Percentiles rank a stretch among this genome's conserved stretches.
phyloP scores from a whole-genome alignment of 2,888 invertebrate species.

The Mongoloraphidia duomilia region DNA sequence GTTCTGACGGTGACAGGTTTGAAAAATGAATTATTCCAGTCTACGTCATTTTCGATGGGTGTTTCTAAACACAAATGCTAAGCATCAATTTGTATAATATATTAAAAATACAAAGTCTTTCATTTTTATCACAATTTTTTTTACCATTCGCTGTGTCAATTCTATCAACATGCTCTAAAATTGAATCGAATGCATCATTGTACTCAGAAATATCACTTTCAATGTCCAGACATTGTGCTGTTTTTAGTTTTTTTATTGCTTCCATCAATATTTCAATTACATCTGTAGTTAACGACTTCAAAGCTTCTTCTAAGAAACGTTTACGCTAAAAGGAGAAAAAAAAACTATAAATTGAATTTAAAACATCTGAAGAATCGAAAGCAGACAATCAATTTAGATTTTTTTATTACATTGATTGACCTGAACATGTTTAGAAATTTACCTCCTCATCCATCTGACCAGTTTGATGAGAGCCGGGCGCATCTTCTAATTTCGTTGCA shows the following conservation, averaged over 20 bases:
- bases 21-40: no score
- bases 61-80: no score
- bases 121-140: constrained; percentile 11
- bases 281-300: constrained; percentile 55
- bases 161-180: constrained; percentile 55
- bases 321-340: constrained; percentile 39
- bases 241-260: constrained; percentile 42
- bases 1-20: no score
- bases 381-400: background rate
- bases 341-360: background rate
- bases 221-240: constrained; percentile 30
- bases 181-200: constrained; percentile 46
- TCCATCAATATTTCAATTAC: constrained; percentile 49
- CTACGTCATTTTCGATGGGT: no score
- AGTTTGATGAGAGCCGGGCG: constrained; percentile 32
- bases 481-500: constrained; percentile 44
- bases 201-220: constrained; percentile 42
- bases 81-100: no score
- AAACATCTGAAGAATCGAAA: background rate
- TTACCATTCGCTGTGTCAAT: constrained; percentile 68
- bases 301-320: constrained; percentile 54
- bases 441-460: constrained; percentile 54
- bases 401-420: background rate
- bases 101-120: no score
- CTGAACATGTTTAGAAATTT: constrained; percentile 7